Evolutionary conservation across 2,797 vertebrate species (phyloP), one percentile per base, ranked within the genome.

Genomic region (Pseudomugil tenellus): DNA sequence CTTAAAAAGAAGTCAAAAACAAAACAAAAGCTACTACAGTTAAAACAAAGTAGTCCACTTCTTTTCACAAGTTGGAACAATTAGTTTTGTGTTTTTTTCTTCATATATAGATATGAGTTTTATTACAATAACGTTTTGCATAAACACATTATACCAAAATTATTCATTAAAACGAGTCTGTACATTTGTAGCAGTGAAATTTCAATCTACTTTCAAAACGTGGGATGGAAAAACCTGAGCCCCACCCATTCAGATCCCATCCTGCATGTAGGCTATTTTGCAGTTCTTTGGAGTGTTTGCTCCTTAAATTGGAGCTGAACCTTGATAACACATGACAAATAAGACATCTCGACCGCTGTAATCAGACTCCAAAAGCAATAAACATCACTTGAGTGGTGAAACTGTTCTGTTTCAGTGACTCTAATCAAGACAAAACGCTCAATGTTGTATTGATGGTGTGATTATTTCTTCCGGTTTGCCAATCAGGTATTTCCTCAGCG

Each of bases 361-460:
- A 53, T 48, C 68, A 29, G 67, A 79, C 63, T 72, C 58, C 52
- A 58, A 67, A 71, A 75, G 11, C 79, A 84, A 67, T 79, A 70
- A 74, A 63, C 75, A 60, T 69, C 59, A 67, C 65, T 58, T 60
- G 57, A 81, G 75, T 37, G 17, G 55, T 83, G 79, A 74, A 72
- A 58, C 61, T 62, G 60, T 77, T 88, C 72, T 43, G 48, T 76
- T 62, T 70, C 63, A 63, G 58, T 70, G 63, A 61, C 72, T 62
- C 28, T 54, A 87, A 82, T 59, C 39, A 77, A 77, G 80, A 83
- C 74, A 81, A 64, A 41, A 80, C 23, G n/a, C 66, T 81, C 19
- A 51, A 63, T 70, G 37, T 57, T 13, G 49, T 67, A 73, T 67
- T 79, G 61, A 69, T 75, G 43, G 87, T 86, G 65, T 79, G 79